Percentiles rank a stretch among this genome's conserved stretches.
phyloP scores from a whole-genome alignment of 2,113 vertebrate species.

The Serinus canaria region DNA sequence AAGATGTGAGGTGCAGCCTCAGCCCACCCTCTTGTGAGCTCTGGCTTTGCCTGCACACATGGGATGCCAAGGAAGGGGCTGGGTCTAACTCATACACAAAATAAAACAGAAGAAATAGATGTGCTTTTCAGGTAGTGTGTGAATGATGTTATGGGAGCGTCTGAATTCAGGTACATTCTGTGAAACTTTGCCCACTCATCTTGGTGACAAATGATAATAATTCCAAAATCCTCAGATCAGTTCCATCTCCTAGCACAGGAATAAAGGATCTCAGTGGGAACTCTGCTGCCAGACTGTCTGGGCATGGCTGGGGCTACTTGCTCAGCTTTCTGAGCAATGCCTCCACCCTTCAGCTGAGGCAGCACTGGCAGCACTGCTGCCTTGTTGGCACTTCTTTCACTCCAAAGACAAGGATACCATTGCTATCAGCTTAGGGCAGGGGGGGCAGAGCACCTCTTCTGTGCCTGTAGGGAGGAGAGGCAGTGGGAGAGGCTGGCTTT shows the following conservation, averaged over 20 bases:
- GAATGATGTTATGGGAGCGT: neutral
- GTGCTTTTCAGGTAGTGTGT: fast-evolving
- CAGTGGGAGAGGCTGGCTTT: neutral
- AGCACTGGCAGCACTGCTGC: neutral
- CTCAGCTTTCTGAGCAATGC: neutral
- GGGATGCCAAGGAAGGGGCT: neutral
- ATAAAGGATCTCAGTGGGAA: neutral
- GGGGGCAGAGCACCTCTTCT: neutral
- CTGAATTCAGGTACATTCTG: neutral
- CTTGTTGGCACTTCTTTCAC: neutral
- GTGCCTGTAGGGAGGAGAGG: neutral
- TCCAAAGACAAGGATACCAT: neutral
- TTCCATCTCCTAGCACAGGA: neutral
- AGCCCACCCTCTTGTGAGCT: neutral
- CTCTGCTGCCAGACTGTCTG: neutral
- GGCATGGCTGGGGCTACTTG: neutral
- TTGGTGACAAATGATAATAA: neutral
- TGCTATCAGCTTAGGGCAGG: neutral
- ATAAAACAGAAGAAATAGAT: neutral
- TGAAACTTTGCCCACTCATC: neutral
- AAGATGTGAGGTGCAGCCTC: neutral
- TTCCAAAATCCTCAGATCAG: neutral
- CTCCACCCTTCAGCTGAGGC: neutral
- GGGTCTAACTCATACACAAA: neutral
- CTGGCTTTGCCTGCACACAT: neutral